Evolutionary conservation across 2,797 vertebrate genomes (phyloP).

Genomic region (Catostomus latipinnis): DNA sequence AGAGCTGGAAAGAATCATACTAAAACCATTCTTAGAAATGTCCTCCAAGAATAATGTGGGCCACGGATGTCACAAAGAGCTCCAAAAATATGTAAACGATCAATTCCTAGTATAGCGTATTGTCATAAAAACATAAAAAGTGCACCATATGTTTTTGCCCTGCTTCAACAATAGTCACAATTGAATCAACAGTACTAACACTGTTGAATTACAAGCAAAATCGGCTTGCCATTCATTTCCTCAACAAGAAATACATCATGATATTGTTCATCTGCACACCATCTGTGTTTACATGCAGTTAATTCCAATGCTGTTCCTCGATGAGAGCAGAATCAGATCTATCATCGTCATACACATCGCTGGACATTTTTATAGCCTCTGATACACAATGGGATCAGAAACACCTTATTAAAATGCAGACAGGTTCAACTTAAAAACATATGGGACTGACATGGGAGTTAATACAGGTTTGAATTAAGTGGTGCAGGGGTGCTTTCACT

Average conservation of each 20-base stretch:
- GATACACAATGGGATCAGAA: background rate
- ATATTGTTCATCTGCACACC: background rate
- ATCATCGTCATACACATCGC: slow-evolving; percentile 1
- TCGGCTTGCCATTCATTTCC: background rate
- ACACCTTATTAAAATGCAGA: background rate
- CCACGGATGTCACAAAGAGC: background rate
- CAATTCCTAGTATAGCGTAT: background rate
- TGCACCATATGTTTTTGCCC: background rate
- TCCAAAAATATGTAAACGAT: background rate
- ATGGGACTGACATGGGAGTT: background rate
- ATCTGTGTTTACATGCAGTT: background rate
- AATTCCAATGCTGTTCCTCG: background rate
- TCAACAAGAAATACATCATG: background rate
- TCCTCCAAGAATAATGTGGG: background rate
- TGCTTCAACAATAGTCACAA: background rate
- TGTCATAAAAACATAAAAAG: background rate
- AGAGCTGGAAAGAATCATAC: background rate
- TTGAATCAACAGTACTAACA: background rate
- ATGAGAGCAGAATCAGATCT: background rate
- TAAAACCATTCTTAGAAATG: background rate
- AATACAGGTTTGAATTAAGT: background rate
- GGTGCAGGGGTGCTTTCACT: background rate
- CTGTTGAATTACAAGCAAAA: background rate
- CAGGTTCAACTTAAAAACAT: background rate
- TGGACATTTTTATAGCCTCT: background rate